phyloP scores from a whole-genome alignment of 2,888 invertebrate genomes.

The Acholoe squamosa region DNA sequence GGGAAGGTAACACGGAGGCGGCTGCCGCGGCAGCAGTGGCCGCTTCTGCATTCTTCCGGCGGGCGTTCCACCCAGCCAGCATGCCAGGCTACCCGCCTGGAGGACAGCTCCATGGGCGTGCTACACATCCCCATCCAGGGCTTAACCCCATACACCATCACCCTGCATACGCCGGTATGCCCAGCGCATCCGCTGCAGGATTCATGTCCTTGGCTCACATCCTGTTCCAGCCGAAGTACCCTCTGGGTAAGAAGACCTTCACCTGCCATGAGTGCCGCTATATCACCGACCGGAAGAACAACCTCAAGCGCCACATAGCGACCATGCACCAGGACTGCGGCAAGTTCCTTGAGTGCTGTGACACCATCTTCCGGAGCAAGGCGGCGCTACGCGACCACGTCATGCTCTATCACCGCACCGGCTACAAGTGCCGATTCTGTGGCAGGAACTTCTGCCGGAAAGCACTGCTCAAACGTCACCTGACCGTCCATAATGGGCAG shows the following conservation, averaged over 20 bases:
- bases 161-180: background rate
- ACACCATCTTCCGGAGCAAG: slow-evolving; percentile 79
- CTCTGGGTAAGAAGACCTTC: slow-evolving; percentile 66
- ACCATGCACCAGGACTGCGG: slow-evolving; percentile 82
- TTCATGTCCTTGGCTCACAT: slow-evolving; percentile 59
- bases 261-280: slow-evolving; percentile 79
- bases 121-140: slow-evolving; percentile 1
- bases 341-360: slow-evolving; percentile 80
- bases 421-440: slow-evolving; percentile 82
- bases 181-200: background rate
- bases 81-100: slow-evolving; percentile 36
- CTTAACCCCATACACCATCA: background rate
- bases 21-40: slow-evolving; percentile 23
- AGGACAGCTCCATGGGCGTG: background rate
- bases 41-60: background rate
- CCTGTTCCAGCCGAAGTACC: slow-evolving; percentile 60
- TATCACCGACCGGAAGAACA: slow-evolving; percentile 80
- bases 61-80: slow-evolving; percentile 13
- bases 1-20: background rate
- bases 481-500: slow-evolving; percentile 83
- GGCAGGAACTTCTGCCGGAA: slow-evolving; percentile 82
- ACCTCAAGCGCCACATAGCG: slow-evolving; percentile 81
- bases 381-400: slow-evolving; percentile 82
- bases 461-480: slow-evolving; percentile 82
- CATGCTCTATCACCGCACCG: slow-evolving; percentile 79